These are phyloP conservation scores for Pelusios castaneus DNA, from an alignment of 2,113 vertebrate genomes.

Conservation along the genomic window DNA sequence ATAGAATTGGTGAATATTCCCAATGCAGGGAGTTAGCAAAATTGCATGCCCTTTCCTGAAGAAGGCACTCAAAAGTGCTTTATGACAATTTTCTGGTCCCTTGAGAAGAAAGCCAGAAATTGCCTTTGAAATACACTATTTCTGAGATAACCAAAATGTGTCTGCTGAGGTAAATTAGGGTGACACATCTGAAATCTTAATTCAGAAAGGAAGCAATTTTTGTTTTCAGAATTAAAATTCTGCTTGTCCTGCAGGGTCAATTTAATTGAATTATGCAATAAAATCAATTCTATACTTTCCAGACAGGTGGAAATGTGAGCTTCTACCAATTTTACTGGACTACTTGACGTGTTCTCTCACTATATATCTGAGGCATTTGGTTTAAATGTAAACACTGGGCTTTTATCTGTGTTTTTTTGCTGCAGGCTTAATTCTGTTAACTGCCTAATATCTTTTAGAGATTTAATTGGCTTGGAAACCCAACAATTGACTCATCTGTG, in stretches of 20 bases:
- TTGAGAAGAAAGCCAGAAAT: not conserved
- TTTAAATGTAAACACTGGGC: not conserved
- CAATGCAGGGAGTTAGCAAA: not conserved
- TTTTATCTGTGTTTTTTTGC: not conserved
- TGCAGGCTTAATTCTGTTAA: fast-evolving
- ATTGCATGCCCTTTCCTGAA: not conserved
- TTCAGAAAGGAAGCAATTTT: not conserved
- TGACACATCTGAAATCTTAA: not conserved
- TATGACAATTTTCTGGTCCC: not conserved
- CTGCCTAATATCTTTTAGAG: not conserved
- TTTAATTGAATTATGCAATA: not conserved
- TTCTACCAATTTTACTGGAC: not conserved
- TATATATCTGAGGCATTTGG: not conserved
- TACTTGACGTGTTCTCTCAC: not conserved
- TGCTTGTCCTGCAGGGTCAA: not conserved
- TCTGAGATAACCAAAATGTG: not conserved
- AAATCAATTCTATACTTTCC: not conserved
- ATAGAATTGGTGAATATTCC: not conserved
- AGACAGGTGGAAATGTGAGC: not conserved
- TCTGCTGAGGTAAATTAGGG: too few species aligned
- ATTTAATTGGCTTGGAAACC: not conserved
- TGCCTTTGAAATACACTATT: not conserved
- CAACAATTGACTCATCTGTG: fast-evolving
- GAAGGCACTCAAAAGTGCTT: not conserved
- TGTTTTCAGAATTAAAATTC: not conserved